phyloP scores from a whole-genome alignment of 2,113 vertebrate genomes.

The Aramus guarauna region DNA sequence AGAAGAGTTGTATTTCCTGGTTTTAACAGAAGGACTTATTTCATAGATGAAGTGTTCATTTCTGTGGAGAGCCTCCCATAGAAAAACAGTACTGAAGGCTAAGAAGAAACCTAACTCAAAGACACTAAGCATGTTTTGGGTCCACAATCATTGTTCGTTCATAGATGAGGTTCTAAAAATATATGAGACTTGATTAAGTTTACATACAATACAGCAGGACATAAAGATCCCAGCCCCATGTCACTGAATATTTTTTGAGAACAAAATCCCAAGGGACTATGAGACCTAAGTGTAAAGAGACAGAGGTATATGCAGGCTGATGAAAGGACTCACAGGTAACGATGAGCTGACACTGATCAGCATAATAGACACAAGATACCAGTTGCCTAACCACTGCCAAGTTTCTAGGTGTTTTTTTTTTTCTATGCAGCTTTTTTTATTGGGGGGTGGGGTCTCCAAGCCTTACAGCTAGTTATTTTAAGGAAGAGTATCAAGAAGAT shows the following conservation, averaged over 20 bases:
- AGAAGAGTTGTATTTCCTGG: neutral
- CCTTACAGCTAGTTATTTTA: neutral
- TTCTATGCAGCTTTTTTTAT: neutral
- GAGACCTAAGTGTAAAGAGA: neutral
- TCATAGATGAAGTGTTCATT: neutral
- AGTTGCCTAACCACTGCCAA: neutral
- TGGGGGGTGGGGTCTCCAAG: neutral
- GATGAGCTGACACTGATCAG: neutral
- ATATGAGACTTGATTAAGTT: neutral
- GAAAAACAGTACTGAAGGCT: neutral
- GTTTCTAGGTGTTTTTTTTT: neutral
- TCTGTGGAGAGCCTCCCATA: neutral
- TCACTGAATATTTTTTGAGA: neutral
- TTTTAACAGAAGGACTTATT: neutral
- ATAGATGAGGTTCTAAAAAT: neutral
- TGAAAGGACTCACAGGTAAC: neutral
- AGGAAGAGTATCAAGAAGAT: neutral
- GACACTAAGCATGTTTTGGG: neutral
- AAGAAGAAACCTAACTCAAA: neutral
- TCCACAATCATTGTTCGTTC: neutral
- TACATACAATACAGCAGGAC: neutral
- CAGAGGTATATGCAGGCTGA: neutral
- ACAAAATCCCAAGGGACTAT: neutral
- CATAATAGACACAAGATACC: neutral
- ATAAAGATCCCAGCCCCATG: neutral